Base-by-base conservation (phyloP, 1,140 invertebrate species). In the Ceratitis capitata region DNA sequence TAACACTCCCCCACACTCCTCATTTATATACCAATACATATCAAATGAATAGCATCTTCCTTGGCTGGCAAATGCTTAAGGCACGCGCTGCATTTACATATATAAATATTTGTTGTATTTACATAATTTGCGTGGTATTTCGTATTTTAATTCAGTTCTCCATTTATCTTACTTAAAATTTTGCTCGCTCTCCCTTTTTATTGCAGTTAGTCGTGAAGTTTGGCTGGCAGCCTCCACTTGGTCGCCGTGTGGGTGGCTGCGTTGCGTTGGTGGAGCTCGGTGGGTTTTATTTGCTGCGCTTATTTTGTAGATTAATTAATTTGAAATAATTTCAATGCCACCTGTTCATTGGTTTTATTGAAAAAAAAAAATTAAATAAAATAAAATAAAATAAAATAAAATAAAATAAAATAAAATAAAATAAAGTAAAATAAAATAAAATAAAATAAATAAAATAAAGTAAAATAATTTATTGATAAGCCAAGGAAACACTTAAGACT, bases 81-180 rank as follows among this genome's bases (percentile, higher is more conserved):
- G 61, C 61, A 69, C 61, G 61, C 61, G 61, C 61, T 29, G 39
- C 29, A 69, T 69, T 29, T 32, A n/a, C n/a, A n/a, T n/a, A n/a
- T n/a, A n/a, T n/a, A n/a, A n/a, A n/a, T n/a, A n/a, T n/a, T n/a
- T n/a, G 51, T 19, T 19, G n/a, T 19, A 64, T 64, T 39, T 69
- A 4, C 61, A 69, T 69, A 69, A 69, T 69, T 69, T 69, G 61
- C 61, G 61, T 69, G 61, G 61, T 69, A 19, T 39, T 69, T 69
- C 9, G 10, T 56, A 47, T 5, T 47, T n/a, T n/a, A 16, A 58
- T 19, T 69, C 16, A 35, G 32, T 69, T 35, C 39, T 69, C 61
- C 3, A 69, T 35, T 69, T 69, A 14, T 32, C 29, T 69, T 39
- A 29, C 61, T 69, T 35, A 35, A 69, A 29, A 69, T 69, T 69